Base-by-base conservation (phyloP, 2,888 invertebrate species). In the Dusona sp. region DNA sequence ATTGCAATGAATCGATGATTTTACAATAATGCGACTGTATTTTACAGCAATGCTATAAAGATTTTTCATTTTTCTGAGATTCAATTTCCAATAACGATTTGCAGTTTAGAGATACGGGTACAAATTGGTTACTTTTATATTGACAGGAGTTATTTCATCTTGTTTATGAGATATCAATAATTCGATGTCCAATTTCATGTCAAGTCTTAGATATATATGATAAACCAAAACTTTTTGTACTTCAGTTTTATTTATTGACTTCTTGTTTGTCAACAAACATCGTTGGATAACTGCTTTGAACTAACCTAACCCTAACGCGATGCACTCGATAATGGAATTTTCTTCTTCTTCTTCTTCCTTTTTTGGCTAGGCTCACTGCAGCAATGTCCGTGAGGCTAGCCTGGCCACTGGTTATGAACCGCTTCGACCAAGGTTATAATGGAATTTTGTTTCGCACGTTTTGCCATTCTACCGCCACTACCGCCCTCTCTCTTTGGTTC, bases 281-380 rank as follows among this genome's bases (percentile, higher is more conserved):
- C 29, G 16, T 2, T 2, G 6, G 16, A 29, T 29, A 13, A 29
- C 29, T 16, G 16, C 13, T 61, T 61, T 61, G 29, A 25, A 61
- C 42, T 13, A 70, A 70, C 70, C 70, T 48, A 72, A 72, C 72
- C 51, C 33, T 72, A 72, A 16, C 70, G 29, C 70, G 70, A n/a
- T n/a, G n/a, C n/a, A n/a, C n/a, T n/a, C n/a, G n/a, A n/a, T n/a
- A n/a, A n/a, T n/a, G n/a, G n/a, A n/a, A n/a, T n/a, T n/a, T 25
- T 9, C 22, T 22, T 61, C 61, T 61, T 3, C 0, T 13, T 25
- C 61, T 11, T 1, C 57, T n/a, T n/a, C n/a, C n/a, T n/a, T n/a
- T n/a, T n/a, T n/a, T n/a, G n/a, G n/a, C n/a, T n/a, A n/a, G n/a
- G 13, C n/a, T n/a, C n/a, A n/a, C n/a, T n/a, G n/a, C n/a, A n/a